A percentile compares a stretch with the other conserved stretches of the same genome.
These are phyloP conservation scores for Tiphia femorata DNA, from an alignment of 2,888 invertebrate species.

Conservation along the genomic window DNA sequence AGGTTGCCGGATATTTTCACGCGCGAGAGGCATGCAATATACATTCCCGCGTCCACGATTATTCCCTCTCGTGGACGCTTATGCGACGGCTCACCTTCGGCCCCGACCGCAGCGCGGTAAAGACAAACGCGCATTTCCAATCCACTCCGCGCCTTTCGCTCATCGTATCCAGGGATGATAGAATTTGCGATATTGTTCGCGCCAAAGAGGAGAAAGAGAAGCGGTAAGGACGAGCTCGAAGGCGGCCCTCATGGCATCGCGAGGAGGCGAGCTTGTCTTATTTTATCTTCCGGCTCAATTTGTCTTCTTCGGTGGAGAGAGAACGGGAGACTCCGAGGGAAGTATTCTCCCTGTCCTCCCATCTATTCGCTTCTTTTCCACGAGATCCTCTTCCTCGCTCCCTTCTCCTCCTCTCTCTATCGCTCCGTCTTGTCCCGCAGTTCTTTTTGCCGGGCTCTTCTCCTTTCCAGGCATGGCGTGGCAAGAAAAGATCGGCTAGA, in stretches of 20 bases:
- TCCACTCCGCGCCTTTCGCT: not conserved
- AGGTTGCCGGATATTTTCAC: too few relatives aligned
- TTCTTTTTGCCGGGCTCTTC: too few relatives aligned
- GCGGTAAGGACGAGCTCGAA: too few relatives aligned
- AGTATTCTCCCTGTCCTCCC: not conserved
- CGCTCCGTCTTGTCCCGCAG: too few relatives aligned
- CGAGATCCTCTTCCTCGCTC: too few relatives aligned
- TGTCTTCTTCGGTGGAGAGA: not conserved
- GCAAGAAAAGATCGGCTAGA: not conserved
- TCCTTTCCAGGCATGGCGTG: too few relatives aligned
- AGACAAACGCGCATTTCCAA: not conserved
- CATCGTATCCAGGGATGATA: conserved; percentile 3
- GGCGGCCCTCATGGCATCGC: too few relatives aligned
- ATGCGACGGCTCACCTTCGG: too few relatives aligned
- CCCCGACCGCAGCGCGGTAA: not conserved
- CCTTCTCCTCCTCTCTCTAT: too few relatives aligned
- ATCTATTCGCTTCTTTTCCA: too few relatives aligned
- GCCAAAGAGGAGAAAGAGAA: too few relatives aligned
- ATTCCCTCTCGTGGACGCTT: too few relatives aligned
- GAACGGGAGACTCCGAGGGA: not conserved
- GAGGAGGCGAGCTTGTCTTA: not conserved
- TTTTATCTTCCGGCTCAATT: not conserved
- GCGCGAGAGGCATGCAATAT: not conserved
- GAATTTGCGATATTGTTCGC: conserved; percentile 32
- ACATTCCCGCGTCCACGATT: not conserved